Conservation (phyloP, 2,888 invertebrate species). For the Abrostola triplasia region DNA sequence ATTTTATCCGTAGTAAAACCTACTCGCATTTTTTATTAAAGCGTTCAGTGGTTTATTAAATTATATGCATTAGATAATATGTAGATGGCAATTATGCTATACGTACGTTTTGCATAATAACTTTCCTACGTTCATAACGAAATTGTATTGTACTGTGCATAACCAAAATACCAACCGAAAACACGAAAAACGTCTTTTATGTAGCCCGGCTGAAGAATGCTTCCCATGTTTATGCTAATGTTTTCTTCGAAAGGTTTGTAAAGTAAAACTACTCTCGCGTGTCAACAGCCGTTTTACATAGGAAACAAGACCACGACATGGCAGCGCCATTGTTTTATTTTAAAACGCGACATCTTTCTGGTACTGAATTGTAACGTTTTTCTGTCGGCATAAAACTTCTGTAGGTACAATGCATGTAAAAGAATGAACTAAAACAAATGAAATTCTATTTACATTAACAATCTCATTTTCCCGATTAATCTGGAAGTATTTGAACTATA, state of each 20-base stretch:
- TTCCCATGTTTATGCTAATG: constrained; percentile 58
- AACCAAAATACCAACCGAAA: neutral
- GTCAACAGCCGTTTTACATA: constrained; percentile 60
- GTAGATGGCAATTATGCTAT: neutral
- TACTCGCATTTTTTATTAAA: neutral
- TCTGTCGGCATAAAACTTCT: constrained; percentile 13
- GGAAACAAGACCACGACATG: constrained; percentile 47
- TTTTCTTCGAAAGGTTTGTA: constrained; percentile 54
- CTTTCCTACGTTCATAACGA: neutral
- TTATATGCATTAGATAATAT: neutral
- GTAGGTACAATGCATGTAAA: constrained; percentile 1
- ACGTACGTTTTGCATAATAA: neutral
- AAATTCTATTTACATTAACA: constrained; percentile 17
- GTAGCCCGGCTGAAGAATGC: constrained; percentile 9
- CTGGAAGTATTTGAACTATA: constrained; percentile 11
- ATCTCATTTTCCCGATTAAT: constrained; percentile 2
- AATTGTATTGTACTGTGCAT: neutral
- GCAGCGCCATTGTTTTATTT: constrained; percentile 40
- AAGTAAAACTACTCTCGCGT: constrained; percentile 53
- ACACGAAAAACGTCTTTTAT: constrained; percentile 18
- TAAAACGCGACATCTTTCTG: constrained; percentile 34
- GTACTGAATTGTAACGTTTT: constrained; percentile 8
- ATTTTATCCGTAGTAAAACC: neutral
- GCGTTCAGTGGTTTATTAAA: no score
- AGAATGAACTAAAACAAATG: constrained; percentile 33